Conservation (phyloP, 2,113 vertebrate genomes). For the Pteronura brasiliensis region DNA sequence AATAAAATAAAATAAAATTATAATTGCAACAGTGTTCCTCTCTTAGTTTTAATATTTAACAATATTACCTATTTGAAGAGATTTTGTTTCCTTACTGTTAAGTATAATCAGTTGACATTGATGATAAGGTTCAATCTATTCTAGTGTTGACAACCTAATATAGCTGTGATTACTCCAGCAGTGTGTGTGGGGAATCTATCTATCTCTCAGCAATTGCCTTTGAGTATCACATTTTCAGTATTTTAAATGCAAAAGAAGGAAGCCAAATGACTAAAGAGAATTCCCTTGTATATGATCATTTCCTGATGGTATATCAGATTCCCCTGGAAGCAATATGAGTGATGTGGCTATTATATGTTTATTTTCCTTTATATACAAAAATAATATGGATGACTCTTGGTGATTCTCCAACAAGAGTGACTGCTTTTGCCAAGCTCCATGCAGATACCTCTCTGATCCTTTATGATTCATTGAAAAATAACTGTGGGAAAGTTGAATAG, state of each 20-base stretch:
- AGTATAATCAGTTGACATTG: constrained; percentile 19
- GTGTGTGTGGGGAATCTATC: background rate
- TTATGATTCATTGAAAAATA: background rate
- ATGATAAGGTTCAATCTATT: constrained; percentile 46
- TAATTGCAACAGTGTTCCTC: background rate
- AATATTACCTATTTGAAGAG: constrained; percentile 58
- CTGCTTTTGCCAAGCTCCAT: background rate
- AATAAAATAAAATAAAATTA: background rate
- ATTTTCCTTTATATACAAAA: background rate
- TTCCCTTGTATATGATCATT: background rate
- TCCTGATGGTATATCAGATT: background rate
- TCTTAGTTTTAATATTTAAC: constrained; percentile 30
- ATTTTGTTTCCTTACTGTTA: constrained; percentile 50
- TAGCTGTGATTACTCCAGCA: background rate
- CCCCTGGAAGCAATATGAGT: background rate
- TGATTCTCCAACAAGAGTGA: background rate
- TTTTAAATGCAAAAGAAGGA: background rate
- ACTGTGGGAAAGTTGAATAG: background rate
- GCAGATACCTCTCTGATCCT: background rate
- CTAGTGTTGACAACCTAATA: background rate
- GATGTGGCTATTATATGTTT: background rate
- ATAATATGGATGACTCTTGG: background rate
- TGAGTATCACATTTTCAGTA: background rate
- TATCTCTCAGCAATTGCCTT: background rate
- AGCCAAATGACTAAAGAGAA: background rate